Evolutionary conservation across 2,888 invertebrate species (phyloP).

Genomic region (Drosophila buzzatii): DNA sequence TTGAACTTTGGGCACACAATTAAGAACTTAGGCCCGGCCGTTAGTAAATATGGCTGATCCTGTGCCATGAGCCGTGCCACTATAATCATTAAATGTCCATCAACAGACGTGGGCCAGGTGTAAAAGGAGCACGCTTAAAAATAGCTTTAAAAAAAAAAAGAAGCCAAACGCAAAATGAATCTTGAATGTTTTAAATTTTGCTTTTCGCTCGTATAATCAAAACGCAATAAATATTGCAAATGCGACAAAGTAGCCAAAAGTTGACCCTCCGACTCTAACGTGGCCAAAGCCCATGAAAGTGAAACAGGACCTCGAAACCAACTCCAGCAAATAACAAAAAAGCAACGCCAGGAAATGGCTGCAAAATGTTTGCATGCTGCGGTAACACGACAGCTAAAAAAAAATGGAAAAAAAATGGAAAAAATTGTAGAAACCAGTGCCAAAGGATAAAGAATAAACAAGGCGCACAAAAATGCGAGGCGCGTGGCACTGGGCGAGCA

Average conservation of each 20-base stretch:
- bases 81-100: constrained; percentile 54
- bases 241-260: constrained; percentile 70
- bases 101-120: constrained; percentile 17
- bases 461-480: constrained; percentile 47
- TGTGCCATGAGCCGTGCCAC: constrained; percentile 41
- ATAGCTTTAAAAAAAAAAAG: neutral
- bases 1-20: constrained; percentile 57
- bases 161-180: neutral
- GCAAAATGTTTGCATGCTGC: constrained; percentile 76
- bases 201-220: constrained; percentile 60
- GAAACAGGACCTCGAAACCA: constrained; percentile 35
- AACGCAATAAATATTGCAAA: constrained; percentile 78
- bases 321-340: constrained; percentile 4
- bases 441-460: constrained; percentile 77
- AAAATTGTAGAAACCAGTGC: constrained; percentile 26
- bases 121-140: neutral
- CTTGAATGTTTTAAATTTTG: constrained; percentile 11
- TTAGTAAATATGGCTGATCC: neutral
- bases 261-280: constrained; percentile 33
- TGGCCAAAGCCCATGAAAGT: constrained; percentile 50
- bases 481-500: constrained; percentile 37
- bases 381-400: constrained; percentile 56
- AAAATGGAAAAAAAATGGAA: constrained; percentile 6
- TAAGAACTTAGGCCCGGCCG: constrained; percentile 38
- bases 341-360: constrained; percentile 55